Percentiles rank a stretch among this genome's conserved stretches.
These are phyloP conservation scores for Homalodisca vitripennis DNA, from an alignment of 1,140 invertebrate species.

Conservation along the genomic window DNA sequence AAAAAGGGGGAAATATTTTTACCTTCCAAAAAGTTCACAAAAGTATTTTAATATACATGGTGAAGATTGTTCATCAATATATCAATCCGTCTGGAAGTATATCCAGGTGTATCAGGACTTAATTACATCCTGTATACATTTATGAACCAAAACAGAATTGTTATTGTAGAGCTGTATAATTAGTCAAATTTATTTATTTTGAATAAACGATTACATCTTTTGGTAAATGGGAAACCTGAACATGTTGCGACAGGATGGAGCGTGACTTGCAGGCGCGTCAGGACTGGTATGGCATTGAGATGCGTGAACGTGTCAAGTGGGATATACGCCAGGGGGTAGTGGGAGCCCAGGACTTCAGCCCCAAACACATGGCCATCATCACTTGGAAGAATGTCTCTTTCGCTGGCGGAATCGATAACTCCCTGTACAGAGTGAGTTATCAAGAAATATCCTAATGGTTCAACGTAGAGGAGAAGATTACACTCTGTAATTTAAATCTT, in stretches of 20 bases:
- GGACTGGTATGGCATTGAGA: slow-evolving; percentile 82
- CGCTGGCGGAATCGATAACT: slow-evolving; percentile 80
- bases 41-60: too few species aligned
- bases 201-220: too few species aligned
- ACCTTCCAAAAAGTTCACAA: too few species aligned
- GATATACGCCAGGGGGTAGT: slow-evolving; percentile 89
- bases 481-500: background rate
- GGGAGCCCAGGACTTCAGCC: slow-evolving; percentile 83
- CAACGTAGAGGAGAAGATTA: background rate
- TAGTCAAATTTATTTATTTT: too few species aligned
- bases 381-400: slow-evolving; percentile 97
- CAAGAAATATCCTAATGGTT: background rate
- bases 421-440: slow-evolving; percentile 66
- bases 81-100: too few species aligned
- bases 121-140: too few species aligned
- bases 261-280: slow-evolving; percentile 69
- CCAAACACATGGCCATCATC: slow-evolving; percentile 87
- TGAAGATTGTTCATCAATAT: too few species aligned
- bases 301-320: slow-evolving; percentile 82
- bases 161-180: too few species aligned
- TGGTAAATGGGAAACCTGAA: too few species aligned
- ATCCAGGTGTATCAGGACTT: too few species aligned
- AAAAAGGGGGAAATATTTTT: too few species aligned
- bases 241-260: slow-evolving; percentile 57
- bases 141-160: too few species aligned